phyloP scores from a whole-genome alignment of 2,797 vertebrate species.

The Jordanella pulchra region DNA sequence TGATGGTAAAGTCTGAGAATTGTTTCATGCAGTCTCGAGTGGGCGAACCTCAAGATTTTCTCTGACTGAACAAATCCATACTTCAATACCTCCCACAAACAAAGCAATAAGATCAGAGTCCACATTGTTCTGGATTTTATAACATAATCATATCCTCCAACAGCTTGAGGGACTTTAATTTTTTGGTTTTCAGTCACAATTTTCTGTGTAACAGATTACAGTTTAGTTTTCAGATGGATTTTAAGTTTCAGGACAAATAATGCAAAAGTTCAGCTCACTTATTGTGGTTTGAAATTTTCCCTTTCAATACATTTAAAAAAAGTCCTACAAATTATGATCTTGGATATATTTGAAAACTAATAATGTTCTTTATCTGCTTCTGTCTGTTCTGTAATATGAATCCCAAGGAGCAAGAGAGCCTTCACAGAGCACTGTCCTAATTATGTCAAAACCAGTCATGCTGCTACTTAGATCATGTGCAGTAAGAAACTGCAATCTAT shows the following conservation, averaged over 20 bases:
- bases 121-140: background rate
- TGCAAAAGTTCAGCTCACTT: background rate
- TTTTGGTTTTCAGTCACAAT: background rate
- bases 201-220: background rate
- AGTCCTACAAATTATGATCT: background rate
- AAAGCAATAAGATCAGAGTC: background rate
- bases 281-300: background rate
- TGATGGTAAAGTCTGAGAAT: background rate
- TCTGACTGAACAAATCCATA: background rate
- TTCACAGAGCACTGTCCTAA: constrained; percentile 7
- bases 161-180: background rate
- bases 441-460: constrained; percentile 11
- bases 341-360: background rate
- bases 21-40: background rate
- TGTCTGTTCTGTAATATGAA: background rate
- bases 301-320: background rate
- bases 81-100: background rate
- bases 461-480: background rate
- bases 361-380: background rate
- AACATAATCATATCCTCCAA: background rate
- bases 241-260: background rate
- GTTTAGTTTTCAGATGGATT: background rate
- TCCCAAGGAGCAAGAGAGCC: background rate
- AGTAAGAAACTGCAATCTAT: background rate
- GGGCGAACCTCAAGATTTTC: constrained; percentile 2